These are phyloP conservation scores for Drosophila tristis DNA, from an alignment of 1,140 invertebrate species.

Conservation along the genomic window DNA sequence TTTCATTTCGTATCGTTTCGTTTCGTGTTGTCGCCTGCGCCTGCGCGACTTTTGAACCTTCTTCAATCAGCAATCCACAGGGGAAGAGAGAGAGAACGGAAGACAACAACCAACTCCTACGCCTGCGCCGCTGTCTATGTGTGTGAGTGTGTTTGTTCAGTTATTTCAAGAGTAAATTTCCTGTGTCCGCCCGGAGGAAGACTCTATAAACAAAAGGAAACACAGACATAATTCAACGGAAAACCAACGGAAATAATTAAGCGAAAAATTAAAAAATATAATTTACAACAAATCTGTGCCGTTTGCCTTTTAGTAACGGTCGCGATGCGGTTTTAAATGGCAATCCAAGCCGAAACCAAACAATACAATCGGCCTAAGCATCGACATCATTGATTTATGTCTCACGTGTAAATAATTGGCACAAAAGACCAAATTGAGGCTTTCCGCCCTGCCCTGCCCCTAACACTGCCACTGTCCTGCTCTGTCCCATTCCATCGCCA, in stretches of 20 bases:
- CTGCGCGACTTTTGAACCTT: constrained; percentile 48
- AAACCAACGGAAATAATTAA: constrained; percentile 57
- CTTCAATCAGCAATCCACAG: constrained; percentile 17
- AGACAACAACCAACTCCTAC: constrained; percentile 5
- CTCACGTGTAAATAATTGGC: constrained; percentile 71
- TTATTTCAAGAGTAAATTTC: constrained; percentile 63
- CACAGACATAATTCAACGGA: constrained; percentile 34
- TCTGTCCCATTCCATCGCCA: constrained; percentile 4
- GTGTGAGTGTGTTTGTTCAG: constrained; percentile 52
- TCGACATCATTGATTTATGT: constrained; percentile 65
- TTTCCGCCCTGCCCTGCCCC: constrained; percentile 17
- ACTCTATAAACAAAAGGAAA: constrained; percentile 56
- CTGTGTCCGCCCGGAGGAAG: constrained; percentile 36
- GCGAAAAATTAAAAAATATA: constrained; percentile 43
- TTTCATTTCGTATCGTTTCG: constrained; percentile 1
- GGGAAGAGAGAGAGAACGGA: not conserved
- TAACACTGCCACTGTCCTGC: not conserved
- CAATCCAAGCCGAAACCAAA: not conserved
- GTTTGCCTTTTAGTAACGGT: constrained; percentile 60
- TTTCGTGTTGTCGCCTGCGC: constrained; percentile 41
- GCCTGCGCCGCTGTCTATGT: constrained; percentile 19
- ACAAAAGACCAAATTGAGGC: constrained; percentile 60
- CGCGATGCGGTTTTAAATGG: constrained; percentile 26
- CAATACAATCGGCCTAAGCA: constrained; percentile 45
- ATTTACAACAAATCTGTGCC: constrained; percentile 56